Percentiles rank a stretch among this genome's conserved stretches.
These are phyloP conservation scores for Graptemys geographica DNA, from an alignment of 2,797 vertebrate species.

Conservation along the genomic window DNA sequence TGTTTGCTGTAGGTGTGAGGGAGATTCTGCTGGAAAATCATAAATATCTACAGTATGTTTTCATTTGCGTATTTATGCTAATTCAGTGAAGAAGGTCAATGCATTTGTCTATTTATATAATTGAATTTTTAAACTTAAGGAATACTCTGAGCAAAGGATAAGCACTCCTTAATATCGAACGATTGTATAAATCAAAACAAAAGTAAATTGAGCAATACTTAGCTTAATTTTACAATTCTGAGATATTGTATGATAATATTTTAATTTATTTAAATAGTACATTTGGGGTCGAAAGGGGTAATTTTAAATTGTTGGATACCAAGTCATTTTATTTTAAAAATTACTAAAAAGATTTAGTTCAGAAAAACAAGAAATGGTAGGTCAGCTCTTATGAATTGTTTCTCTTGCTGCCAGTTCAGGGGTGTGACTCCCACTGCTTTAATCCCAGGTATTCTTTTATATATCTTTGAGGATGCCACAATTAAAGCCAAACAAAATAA, in stretches of 20 bases:
- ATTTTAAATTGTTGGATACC: background rate
- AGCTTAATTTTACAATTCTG: background rate
- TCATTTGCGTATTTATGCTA: background rate
- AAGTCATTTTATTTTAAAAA: background rate
- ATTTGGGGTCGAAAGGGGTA: background rate
- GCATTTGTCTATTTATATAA: background rate
- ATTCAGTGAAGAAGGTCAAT: background rate
- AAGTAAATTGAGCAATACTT: background rate
- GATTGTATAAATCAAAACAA: background rate
- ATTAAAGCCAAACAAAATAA: too few species aligned
- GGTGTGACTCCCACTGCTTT: too few species aligned
- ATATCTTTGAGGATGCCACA: too few species aligned
- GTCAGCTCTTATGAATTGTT: too few species aligned
- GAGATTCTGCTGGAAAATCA: background rate
- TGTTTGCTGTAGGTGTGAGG: background rate
- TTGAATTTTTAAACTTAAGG: fast-evolving
- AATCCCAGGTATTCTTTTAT: too few species aligned
- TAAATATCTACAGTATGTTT: background rate
- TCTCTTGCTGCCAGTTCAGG: too few species aligned
- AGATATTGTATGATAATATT: background rate
- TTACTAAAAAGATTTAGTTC: background rate
- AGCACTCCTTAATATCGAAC: background rate
- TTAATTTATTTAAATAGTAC: background rate
- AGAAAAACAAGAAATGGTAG: background rate
- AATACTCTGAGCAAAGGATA: background rate